Percentiles rank a stretch among this genome's conserved stretches.
These are phyloP conservation scores for Melipona beecheii DNA, from an alignment of 2,888 invertebrate species.

Conservation along the genomic window DNA sequence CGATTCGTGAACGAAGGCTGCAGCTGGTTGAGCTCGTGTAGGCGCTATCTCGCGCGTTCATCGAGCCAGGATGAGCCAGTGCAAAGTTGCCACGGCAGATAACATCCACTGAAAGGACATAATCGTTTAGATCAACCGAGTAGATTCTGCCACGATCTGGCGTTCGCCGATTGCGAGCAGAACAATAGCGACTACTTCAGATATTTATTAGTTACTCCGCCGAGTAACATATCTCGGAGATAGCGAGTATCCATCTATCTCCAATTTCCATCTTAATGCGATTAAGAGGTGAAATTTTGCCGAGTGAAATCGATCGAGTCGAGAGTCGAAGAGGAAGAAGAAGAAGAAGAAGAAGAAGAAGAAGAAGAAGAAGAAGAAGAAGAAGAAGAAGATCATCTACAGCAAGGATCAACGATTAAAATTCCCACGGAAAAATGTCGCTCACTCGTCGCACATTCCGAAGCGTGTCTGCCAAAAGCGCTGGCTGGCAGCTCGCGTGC, in stretches of 20 bases:
- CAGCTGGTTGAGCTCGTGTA: neutral
- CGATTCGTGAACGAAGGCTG: neutral
- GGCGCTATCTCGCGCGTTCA: neutral
- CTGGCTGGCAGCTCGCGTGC: too few relatives aligned
- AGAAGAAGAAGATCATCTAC: too few relatives aligned
- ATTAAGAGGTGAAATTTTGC: neutral
- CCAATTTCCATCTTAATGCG: neutral
- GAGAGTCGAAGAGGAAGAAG: neutral
- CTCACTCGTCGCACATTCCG: too few relatives aligned
- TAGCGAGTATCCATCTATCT: neutral
- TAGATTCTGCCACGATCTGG: constrained; percentile 10
- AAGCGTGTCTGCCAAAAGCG: too few relatives aligned
- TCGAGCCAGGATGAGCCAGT: neutral
- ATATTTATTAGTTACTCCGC: constrained; percentile 29
- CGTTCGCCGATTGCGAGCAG: neutral
- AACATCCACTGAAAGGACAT: constrained; percentile 20
- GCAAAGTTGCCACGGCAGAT: constrained; percentile 14
- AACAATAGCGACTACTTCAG: constrained; percentile 38
- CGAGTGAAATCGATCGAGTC: neutral
- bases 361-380: neutral
- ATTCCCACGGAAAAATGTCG: too few relatives aligned
- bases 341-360: neutral
- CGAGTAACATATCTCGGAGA: constrained; percentile 12
- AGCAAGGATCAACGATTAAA: too few relatives aligned
- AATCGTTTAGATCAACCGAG: constrained; percentile 33